Percentiles rank a stretch among this genome's conserved stretches.
Conservation (phyloP, 2,797 vertebrate species). For the Acanthis flammea region DNA sequence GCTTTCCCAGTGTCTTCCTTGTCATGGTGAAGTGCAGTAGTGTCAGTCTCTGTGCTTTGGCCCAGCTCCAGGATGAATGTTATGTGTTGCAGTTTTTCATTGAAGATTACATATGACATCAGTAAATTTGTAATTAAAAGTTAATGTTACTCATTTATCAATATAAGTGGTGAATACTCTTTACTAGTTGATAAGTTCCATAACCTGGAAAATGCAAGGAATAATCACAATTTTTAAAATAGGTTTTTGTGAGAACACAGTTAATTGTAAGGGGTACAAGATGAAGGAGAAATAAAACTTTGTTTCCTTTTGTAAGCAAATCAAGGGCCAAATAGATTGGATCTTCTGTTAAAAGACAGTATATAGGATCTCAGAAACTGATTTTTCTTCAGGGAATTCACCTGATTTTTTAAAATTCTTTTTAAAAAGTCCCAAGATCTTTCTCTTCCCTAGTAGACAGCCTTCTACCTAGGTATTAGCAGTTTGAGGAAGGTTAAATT, state of each 20-base stretch:
- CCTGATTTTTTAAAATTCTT: neutral
- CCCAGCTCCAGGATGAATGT: neutral
- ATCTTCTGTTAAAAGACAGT: neutral
- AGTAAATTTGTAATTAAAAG: neutral
- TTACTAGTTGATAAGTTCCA: neutral
- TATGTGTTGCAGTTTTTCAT: neutral
- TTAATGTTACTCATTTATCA: neutral
- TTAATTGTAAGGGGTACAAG: neutral
- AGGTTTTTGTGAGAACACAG: neutral
- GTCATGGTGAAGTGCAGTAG: neutral
- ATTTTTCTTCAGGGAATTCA: neutral
- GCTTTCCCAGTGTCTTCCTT: neutral
- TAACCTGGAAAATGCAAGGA: neutral
- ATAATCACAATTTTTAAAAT: neutral
- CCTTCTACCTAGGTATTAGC: neutral
- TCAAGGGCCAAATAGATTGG: neutral
- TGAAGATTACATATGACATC: neutral
- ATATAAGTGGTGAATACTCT: neutral
- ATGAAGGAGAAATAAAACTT: neutral
- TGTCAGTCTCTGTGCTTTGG: neutral
- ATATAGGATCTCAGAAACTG: neutral
- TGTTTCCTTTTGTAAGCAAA: neutral
- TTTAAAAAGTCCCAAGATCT: neutral
- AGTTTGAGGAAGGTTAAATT: constrained; percentile 22
- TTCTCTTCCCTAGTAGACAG: neutral